Percentiles rank a stretch among this genome's conserved stretches.
phyloP scores from a whole-genome alignment of 2,113 vertebrate species.

The Takifugu flavidus region DNA sequence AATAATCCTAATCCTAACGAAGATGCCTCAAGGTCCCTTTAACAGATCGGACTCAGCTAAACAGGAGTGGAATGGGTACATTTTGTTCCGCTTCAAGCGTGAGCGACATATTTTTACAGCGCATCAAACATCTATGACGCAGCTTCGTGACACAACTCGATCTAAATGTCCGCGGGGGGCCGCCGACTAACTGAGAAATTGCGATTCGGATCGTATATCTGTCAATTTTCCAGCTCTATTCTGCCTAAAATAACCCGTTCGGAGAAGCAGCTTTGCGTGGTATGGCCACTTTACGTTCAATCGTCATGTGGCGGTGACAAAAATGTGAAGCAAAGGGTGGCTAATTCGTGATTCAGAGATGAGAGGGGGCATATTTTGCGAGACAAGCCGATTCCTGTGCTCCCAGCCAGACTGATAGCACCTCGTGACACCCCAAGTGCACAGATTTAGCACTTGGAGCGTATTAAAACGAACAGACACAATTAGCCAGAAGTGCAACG shows the following conservation, averaged over 20 bases:
- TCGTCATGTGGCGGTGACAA: slow-evolving; percentile 8
- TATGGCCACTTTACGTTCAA: not conserved
- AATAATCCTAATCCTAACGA: not conserved
- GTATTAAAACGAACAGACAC: slow-evolving; percentile 80
- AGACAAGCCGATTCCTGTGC: slow-evolving; percentile 55
- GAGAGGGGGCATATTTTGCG: slow-evolving; percentile 43
- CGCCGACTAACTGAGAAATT: too few species aligned
- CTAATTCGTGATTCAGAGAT: slow-evolving; percentile 44
- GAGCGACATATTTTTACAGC: too few species aligned
- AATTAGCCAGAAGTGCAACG: slow-evolving; percentile 69
- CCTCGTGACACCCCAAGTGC: slow-evolving; percentile 63
- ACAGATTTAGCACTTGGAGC: slow-evolving; percentile 74
- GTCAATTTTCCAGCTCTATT: not conserved
- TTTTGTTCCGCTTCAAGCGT: too few species aligned
- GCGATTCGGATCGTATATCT: not conserved
- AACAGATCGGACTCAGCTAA: too few species aligned
- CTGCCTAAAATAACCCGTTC: not conserved
- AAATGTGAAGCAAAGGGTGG: slow-evolving; percentile 28
- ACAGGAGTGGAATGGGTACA: too few species aligned
- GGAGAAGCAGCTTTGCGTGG: too few species aligned
- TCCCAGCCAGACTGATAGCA: slow-evolving; percentile 67
- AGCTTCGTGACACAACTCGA: too few species aligned
- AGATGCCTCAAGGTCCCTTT: not conserved
- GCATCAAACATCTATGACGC: too few species aligned
- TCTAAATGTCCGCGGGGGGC: too few species aligned